These are phyloP conservation scores for Maniola hyperantus DNA, from an alignment of 2,888 invertebrate species.

Conservation along the genomic window DNA sequence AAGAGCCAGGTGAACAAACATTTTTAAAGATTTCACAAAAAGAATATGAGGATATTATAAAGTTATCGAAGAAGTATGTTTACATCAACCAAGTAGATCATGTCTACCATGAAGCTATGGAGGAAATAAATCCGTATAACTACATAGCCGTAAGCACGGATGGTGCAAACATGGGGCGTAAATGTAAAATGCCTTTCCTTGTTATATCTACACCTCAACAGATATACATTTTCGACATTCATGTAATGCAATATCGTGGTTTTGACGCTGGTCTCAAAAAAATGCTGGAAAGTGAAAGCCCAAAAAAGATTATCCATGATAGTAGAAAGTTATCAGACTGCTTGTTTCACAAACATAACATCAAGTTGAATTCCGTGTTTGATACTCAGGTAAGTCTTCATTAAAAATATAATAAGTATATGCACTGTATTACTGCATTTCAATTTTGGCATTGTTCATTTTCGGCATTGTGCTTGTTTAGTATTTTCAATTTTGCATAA, in stretches of 20 bases:
- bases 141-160: conserved; percentile 71
- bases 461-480: too few species aligned
- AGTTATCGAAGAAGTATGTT: conserved; percentile 68
- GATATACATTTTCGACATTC: conserved; percentile 77
- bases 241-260: conserved; percentile 75
- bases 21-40: conserved; percentile 68
- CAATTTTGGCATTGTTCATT: too few species aligned
- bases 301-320: conserved; percentile 83
- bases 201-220: conserved; percentile 71
- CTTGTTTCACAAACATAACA: conserved; percentile 81
- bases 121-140: conserved; percentile 62
- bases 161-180: conserved; percentile 76
- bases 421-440: too few species aligned
- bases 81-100: conserved; percentile 77
- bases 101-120: conserved; percentile 67
- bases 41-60: conserved; percentile 70
- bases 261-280: conserved; percentile 77
- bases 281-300: conserved; percentile 67
- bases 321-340: conserved; percentile 82
- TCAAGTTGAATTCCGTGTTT: conserved; percentile 82
- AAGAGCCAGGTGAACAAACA: conserved; percentile 57
- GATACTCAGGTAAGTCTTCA: conserved; percentile 77
- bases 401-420: too few species aligned
- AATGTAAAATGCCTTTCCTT: conserved; percentile 76
- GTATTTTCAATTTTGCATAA: too few species aligned